phyloP scores from a whole-genome alignment of 1,140 invertebrate species.

The Leptinotarsa texana region DNA sequence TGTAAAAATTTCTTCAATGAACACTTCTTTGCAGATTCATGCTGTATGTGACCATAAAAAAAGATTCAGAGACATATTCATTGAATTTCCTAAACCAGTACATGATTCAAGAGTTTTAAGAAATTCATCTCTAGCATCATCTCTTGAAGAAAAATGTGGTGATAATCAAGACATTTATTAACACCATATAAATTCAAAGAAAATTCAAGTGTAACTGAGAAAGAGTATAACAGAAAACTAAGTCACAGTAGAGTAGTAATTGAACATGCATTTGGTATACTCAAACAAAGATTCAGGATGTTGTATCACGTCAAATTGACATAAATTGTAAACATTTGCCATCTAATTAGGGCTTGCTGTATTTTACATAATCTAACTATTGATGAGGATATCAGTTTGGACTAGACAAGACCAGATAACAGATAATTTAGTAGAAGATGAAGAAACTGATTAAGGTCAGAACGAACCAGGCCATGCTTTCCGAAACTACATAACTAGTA shows the following conservation, averaged over 20 bases:
- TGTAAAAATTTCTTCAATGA: neutral
- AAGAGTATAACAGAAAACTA: slow-evolving; percentile 37
- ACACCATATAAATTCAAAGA: slow-evolving; percentile 38
- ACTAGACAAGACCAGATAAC: neutral
- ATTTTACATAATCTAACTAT: slow-evolving; percentile 39
- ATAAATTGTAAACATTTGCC: slow-evolving; percentile 29
- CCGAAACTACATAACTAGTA: neutral
- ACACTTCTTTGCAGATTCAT: neutral
- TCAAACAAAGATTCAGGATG: slow-evolving; percentile 40
- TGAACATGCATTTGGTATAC: slow-evolving; percentile 6
- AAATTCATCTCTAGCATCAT: slow-evolving; percentile 31
- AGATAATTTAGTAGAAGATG: neutral
- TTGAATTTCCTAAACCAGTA: slow-evolving; percentile 42
- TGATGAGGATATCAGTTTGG: slow-evolving; percentile 24
- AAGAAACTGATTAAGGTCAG: neutral
- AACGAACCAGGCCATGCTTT: neutral
- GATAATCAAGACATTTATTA: slow-evolving; percentile 20
- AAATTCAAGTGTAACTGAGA: slow-evolving; percentile 20
- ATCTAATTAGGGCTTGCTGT: slow-evolving; percentile 35
- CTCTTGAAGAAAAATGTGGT: slow-evolving; percentile 37
- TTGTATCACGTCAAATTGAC: slow-evolving; percentile 39
- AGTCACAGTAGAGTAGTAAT: slow-evolving; percentile 38
- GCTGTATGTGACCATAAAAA: slow-evolving; percentile 38
- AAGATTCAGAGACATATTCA: slow-evolving; percentile 42
- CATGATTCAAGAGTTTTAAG: slow-evolving; percentile 42